Conservation (phyloP, 2,797 vertebrate genomes). For the Bradypus variegatus region DNA sequence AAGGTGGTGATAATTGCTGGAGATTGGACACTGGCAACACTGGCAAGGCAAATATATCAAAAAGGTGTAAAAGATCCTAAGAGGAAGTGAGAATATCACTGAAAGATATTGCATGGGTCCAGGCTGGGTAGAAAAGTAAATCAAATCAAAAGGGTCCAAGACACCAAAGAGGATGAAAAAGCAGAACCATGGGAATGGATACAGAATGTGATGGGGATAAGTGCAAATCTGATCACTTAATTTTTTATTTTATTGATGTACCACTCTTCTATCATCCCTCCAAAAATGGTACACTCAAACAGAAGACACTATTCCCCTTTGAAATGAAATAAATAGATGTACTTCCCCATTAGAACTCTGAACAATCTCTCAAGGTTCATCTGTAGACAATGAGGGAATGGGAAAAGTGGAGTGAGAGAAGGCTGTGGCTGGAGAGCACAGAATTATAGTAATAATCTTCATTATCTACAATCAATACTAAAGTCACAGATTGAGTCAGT, state of each 20-base stretch:
- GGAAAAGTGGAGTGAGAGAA: not conserved
- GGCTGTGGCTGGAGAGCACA: not conserved
- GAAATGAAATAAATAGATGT: not conserved
- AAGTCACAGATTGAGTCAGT: not conserved
- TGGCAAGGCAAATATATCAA: not conserved
- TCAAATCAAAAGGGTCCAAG: constrained; percentile 13
- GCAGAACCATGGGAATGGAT: not conserved
- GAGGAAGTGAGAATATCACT: not conserved
- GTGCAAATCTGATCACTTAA: not conserved
- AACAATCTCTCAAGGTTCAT: not conserved
- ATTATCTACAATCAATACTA: not conserved
- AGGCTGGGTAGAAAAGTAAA: not conserved
- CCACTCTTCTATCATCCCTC: not conserved
- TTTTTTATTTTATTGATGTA: constrained; percentile 24
- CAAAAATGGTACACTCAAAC: not conserved
- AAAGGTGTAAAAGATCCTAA: not conserved
- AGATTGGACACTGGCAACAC: not conserved
- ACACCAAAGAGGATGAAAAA: not conserved
- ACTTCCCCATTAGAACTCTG: not conserved
- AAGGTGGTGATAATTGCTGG: not conserved
- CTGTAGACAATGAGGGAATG: not conserved
- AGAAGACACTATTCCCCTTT: constrained; percentile 9
- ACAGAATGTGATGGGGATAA: not conserved
- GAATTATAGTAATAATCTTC: not conserved
- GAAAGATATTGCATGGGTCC: not conserved